A percentile compares a stretch with the other conserved stretches of the same genome.
These are phyloP conservation scores for Aegithalos caudatus DNA, from an alignment of 2,113 vertebrate species.

Conservation along the genomic window DNA sequence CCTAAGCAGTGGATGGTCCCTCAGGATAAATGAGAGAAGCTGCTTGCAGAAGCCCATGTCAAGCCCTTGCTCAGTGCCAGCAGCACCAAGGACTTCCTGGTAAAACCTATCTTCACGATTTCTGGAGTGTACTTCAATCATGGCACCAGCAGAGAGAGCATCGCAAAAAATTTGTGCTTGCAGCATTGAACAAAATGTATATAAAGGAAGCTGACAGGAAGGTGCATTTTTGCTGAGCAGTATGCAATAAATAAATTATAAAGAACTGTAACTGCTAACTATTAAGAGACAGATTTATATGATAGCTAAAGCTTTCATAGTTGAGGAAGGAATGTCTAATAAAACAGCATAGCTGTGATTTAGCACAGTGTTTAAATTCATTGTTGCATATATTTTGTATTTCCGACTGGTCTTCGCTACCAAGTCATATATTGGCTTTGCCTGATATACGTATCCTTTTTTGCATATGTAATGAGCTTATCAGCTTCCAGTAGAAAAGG, in stretches of 20 bases:
- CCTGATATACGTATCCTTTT: not conserved
- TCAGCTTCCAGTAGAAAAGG: constrained; percentile 22
- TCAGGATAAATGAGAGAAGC: not conserved
- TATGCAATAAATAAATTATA: constrained; percentile 52
- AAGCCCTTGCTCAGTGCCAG: not conserved
- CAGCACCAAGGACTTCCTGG: not conserved
- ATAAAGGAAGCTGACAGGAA: not conserved
- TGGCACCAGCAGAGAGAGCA: not conserved
- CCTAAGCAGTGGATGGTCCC: not conserved
- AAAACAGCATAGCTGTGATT: constrained; percentile 62
- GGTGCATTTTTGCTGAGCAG: constrained; percentile 42
- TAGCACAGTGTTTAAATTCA: constrained; percentile 61
- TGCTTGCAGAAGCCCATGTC: not conserved
- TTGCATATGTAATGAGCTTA: constrained; percentile 49
- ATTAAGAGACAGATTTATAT: constrained; percentile 73
- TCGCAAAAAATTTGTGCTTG: not conserved
- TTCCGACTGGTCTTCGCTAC: not conserved
- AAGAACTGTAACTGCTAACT: constrained; percentile 61
- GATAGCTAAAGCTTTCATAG: constrained; percentile 52
- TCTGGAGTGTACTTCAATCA: not conserved
- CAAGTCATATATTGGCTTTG: constrained; percentile 15
- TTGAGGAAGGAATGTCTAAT: constrained; percentile 68
- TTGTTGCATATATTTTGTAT: constrained; percentile 54
- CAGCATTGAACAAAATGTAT: not conserved
- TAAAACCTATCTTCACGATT: not conserved